Base-by-base conservation (phyloP, 2,113 vertebrate genomes). In the Centropristis striata region DNA sequence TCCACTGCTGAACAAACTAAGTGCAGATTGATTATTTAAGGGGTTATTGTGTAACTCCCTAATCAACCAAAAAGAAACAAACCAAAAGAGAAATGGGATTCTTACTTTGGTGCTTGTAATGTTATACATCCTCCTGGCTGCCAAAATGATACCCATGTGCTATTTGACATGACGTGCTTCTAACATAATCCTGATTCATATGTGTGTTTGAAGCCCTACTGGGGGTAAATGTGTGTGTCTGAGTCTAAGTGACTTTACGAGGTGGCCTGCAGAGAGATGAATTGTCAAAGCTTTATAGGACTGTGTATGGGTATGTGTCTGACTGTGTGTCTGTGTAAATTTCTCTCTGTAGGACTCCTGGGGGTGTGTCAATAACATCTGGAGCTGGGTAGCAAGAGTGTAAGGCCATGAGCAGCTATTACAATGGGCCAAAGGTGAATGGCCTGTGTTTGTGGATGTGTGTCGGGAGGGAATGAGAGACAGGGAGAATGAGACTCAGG, bases 341-440 rank as follows among this genome's bases (percentile, higher is more conserved):
- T 16, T 77, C 37, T 59, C 75, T 72, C 63, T 59, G 66, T 44
- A 42, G 61, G 70, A 77, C 72, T 83, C 75, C 58, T 51, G 36
- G 71, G 81, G 73, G 58, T 55, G 78, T 84, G 87, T 88, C 82
- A 86, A 78, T 66, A 90, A 92, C 92, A 93, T 93, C 91, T 93
- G 91, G 81, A 88, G 85, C 80, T 74, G 64, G 50, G 71, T 67
- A 69, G 71, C 41, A 23, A 75, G 80, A 86, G 75, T 32, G 20
- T 12, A 41, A 84, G 80, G 86, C 82, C 85, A 86, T 27, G 47
- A 86, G 66, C 72, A 81, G 84, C 87, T 67, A 87, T 91, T 90
- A 87, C 80, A 83, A 82, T 0, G 9, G 75, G 87, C 61, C 86
- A 90, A 87, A 92, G 89, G 88, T 90, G 78, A 91, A 71, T 14